Evolutionary conservation across 1,140 invertebrate genomes (phyloP), one percentile per base, ranked within the genome.

Genomic region (Eumeta japonica): DNA sequence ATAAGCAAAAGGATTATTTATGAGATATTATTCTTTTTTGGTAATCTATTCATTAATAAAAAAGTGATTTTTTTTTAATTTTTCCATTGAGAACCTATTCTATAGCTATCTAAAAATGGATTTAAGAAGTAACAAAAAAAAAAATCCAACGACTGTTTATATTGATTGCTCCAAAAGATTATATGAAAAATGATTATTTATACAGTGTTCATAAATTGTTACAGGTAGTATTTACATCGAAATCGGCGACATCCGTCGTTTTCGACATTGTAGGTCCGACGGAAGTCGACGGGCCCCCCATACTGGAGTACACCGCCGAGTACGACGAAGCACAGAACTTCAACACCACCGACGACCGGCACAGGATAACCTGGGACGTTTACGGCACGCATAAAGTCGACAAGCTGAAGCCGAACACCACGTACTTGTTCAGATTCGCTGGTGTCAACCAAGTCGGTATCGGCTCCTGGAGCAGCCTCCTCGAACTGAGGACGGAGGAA

Each of bases 341-440:
- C 35, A 50, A 62, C 24, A 41, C 60, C 10, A 70, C 63, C 3
- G 41, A 58, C 34, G 64, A 70, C 10, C 65, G 71, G 24, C 37
- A 34, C 3, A 70, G 63, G 24, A 53, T 63, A 20, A 67, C 63
- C 24, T 74, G 70, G 66, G 52, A 59, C 13, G 41, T 53, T 3
- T 51, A 60, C 3, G 52, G 58, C 29, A 55, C 55, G 0, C 60
- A 47, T 19, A 60, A 42, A 37, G 28, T 74, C 31, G 57, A 63
- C 16, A 60, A 51, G 29, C 45, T 74, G 30, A 57, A 51, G 31
- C 51, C 62, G 1, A 62, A 61, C 12, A 62, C 55, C 2, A 60
- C 48, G 4, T 71, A 74, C 40, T 45, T 37, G 10, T 49, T 74
- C n/a, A 67, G 40, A 36, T 70, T 74, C 32, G 63, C 63, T 2